phyloP scores from a whole-genome alignment of 2,797 vertebrate species.

The Neosilurus mollespiculum region DNA sequence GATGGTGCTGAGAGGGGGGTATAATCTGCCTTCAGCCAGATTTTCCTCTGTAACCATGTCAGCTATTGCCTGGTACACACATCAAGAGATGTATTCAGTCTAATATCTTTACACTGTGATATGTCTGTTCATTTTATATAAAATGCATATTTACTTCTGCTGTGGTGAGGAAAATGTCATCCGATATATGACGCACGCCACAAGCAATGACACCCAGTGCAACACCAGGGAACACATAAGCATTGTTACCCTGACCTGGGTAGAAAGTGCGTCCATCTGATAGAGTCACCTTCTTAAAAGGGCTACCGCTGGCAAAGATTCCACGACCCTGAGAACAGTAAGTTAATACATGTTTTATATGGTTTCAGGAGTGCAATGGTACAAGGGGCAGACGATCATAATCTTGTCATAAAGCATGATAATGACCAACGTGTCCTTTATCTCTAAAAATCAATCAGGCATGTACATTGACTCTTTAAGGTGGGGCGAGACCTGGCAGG shows the following conservation, averaged over 20 bases:
- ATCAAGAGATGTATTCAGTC: slow-evolving; percentile 6
- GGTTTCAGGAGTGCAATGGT: slow-evolving; percentile 1
- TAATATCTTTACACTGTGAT: neutral
- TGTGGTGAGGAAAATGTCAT: slow-evolving; percentile 92
- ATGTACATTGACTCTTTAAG: slow-evolving; percentile 1
- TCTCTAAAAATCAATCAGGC: neutral
- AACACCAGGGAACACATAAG: slow-evolving; percentile 95
- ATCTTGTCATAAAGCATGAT: neutral
- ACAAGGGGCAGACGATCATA: neutral
- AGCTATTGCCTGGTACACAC: slow-evolving; percentile 80
- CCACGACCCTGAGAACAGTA: slow-evolving; percentile 81
- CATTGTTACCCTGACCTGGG: slow-evolving; percentile 97
- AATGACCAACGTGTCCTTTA: neutral
- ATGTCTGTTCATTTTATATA: neutral
- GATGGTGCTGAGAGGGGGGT: slow-evolving; percentile 89
- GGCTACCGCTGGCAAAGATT: slow-evolving; percentile 96
- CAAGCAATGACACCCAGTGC: slow-evolving; percentile 90
- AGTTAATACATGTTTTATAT: slow-evolving; percentile 13
- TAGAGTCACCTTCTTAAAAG: slow-evolving; percentile 88
- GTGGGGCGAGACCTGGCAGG: neutral
- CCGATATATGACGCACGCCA: slow-evolving; percentile 88
- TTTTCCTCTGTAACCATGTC: slow-evolving; percentile 89
- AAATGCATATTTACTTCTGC: slow-evolving; percentile 81
- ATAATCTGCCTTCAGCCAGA: slow-evolving; percentile 90
- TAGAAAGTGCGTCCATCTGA: slow-evolving; percentile 86